Evolutionary conservation across 2,797 vertebrate genomes (phyloP).

Genomic region (Simalia tracyae): DNA sequence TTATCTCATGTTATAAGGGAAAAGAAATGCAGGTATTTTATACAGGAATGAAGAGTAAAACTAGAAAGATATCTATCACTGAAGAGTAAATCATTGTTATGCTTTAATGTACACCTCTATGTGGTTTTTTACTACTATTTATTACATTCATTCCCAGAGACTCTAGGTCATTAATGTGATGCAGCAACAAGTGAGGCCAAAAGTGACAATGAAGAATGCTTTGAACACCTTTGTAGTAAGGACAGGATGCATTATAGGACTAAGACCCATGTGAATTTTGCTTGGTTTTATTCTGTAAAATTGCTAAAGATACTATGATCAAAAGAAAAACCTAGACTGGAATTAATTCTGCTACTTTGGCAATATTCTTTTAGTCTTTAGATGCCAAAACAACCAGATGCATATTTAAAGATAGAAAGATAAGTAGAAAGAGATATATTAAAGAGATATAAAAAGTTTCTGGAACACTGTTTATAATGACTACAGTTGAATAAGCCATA

Average conservation of each 20-base stretch:
- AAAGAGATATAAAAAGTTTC: neutral
- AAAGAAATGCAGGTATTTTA: slow-evolving; percentile 33
- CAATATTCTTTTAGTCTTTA: neutral
- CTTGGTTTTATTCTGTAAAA: neutral
- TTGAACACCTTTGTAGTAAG: neutral
- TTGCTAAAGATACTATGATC: neutral
- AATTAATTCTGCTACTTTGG: neutral
- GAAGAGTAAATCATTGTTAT: slow-evolving; percentile 1
- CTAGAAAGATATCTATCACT: neutral
- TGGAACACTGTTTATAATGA: neutral
- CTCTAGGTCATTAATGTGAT: neutral
- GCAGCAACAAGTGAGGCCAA: neutral
- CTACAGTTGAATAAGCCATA: neutral
- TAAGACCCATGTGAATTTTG: neutral
- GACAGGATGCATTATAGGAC: too few relatives aligned
- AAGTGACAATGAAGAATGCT: neutral
- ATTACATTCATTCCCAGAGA: neutral
- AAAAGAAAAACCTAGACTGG: neutral
- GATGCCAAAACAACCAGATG: neutral
- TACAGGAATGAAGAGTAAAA: slow-evolving; percentile 9
- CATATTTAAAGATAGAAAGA: neutral
- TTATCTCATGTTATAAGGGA: slow-evolving; percentile 39
- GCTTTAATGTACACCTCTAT: neutral
- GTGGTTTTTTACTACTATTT: neutral
- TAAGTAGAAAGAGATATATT: neutral